phyloP scores from a whole-genome alignment of 2,888 invertebrate genomes.

The Octonoba sinensis region DNA sequence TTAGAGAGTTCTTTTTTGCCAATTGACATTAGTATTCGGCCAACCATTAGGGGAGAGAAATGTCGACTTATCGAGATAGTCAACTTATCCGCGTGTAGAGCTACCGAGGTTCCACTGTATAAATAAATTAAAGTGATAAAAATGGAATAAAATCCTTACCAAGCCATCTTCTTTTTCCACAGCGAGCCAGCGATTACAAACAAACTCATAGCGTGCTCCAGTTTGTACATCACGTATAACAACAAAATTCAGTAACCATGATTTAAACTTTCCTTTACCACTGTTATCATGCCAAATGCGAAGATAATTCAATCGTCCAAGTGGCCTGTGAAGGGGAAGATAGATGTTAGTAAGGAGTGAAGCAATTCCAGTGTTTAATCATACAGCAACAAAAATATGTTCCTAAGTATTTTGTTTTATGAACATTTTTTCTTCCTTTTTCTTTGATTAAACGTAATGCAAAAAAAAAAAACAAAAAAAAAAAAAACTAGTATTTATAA shows the following conservation, averaged over 20 bases:
- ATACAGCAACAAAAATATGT: too few relatives aligned
- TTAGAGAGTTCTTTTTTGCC: too few relatives aligned
- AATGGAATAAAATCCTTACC: slow-evolving; percentile 67
- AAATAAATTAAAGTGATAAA: background rate
- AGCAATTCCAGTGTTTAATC: slow-evolving; percentile 6
- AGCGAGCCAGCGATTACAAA: slow-evolving; percentile 73
- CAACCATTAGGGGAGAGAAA: too few relatives aligned
- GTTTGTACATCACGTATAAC: slow-evolving; percentile 72
- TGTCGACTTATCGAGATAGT: too few relatives aligned
- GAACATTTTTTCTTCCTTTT: too few relatives aligned
- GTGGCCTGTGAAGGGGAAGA: slow-evolving; percentile 68
- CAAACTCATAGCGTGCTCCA: slow-evolving; percentile 71
- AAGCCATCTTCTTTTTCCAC: slow-evolving; percentile 73
- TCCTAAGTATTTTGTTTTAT: too few relatives aligned
- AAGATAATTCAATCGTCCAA: slow-evolving; percentile 72
- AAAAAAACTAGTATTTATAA: too few relatives aligned
- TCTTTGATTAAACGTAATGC: too few relatives aligned
- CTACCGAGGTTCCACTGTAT: too few relatives aligned
- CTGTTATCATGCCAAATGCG: slow-evolving; percentile 75
- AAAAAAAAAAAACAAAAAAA: too few relatives aligned
- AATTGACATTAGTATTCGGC: too few relatives aligned
- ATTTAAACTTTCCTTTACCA: slow-evolving; percentile 71
- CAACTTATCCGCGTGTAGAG: too few relatives aligned
- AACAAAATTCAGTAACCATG: slow-evolving; percentile 72
- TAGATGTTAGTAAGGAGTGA: background rate